These are phyloP conservation scores for Dolomedes plantarius DNA, from an alignment of 2,888 invertebrate genomes.

Conservation along the genomic window DNA sequence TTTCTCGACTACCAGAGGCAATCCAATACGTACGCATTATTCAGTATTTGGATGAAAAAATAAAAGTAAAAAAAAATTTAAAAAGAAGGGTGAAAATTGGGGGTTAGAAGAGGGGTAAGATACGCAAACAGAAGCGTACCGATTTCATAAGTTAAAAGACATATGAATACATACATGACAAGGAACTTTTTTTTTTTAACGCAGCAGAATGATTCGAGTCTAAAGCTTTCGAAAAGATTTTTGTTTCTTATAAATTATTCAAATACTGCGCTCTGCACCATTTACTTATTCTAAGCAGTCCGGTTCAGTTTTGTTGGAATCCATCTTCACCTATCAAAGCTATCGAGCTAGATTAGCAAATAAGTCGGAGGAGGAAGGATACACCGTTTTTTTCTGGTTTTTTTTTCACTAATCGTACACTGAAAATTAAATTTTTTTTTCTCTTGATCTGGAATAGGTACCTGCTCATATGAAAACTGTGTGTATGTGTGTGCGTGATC, in stretches of 20 bases:
- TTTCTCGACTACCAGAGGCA: slow-evolving; percentile 33
- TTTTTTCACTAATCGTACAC: slow-evolving; percentile 57
- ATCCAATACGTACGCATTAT: slow-evolving; percentile 58
- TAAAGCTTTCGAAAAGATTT: slow-evolving; percentile 67
- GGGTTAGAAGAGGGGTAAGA: slow-evolving; percentile 6
- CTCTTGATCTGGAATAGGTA: not conserved
- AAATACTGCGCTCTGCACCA: slow-evolving; percentile 40
- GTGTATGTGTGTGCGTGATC: too few relatives aligned
- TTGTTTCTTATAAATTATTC: slow-evolving; percentile 67
- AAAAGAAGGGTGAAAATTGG: not conserved
- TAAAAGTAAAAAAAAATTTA: not conserved
- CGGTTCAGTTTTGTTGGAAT: slow-evolving; percentile 45
- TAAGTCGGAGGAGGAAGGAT: slow-evolving; percentile 41
- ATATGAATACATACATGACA: slow-evolving; percentile 63
- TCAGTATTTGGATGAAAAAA: slow-evolving; percentile 48
- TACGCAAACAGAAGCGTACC: slow-evolving; percentile 53
- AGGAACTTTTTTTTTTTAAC: slow-evolving; percentile 52
- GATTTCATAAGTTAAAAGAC: slow-evolving; percentile 70
- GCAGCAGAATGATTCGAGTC: slow-evolving; percentile 35
- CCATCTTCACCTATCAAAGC: slow-evolving; percentile 57
- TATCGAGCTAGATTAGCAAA: slow-evolving; percentile 67
- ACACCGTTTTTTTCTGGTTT: not conserved
- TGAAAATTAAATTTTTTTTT: slow-evolving; percentile 53
- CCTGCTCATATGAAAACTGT: slow-evolving; percentile 40
- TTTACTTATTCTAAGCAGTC: slow-evolving; percentile 58